Conservation (phyloP, 1,140 invertebrate species). For the Galleria mellonella region DNA sequence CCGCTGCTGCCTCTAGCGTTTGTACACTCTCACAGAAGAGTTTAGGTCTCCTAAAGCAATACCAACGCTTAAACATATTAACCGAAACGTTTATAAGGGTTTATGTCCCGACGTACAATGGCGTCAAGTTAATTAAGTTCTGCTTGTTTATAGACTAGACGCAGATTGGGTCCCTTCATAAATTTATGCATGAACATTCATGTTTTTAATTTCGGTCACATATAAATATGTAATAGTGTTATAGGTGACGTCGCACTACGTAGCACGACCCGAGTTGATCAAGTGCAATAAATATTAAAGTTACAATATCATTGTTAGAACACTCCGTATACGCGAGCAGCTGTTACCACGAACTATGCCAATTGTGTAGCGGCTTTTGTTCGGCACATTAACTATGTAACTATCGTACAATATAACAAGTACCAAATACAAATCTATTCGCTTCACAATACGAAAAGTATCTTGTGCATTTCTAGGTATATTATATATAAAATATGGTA, state of each 20-base stretch:
- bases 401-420: slow-evolving; percentile 38
- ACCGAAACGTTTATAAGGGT: slow-evolving; percentile 65
- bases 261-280: slow-evolving; percentile 46
- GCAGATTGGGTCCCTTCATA: slow-evolving; percentile 34
- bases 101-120: slow-evolving; percentile 46
- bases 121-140: slow-evolving; percentile 62
- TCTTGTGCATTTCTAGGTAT: no score
- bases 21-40: slow-evolving; percentile 71
- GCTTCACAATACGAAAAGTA: not conserved
- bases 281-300: slow-evolving; percentile 73
- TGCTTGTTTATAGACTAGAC: slow-evolving; percentile 54
- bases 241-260: slow-evolving; percentile 9
- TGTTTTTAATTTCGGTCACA: slow-evolving; percentile 39
- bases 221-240: slow-evolving; percentile 5
- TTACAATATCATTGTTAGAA: slow-evolving; percentile 69
- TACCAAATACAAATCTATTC: slow-evolving; percentile 22
- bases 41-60: slow-evolving; percentile 69
- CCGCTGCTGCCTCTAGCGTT: slow-evolving; percentile 29
- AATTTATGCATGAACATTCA: slow-evolving; percentile 42
- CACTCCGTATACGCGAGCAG: slow-evolving; percentile 47
- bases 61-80: slow-evolving; percentile 66
- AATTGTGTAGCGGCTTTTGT: slow-evolving; percentile 63
- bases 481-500: no score
- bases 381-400: slow-evolving; percentile 58
- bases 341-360: slow-evolving; percentile 61